phyloP scores from a whole-genome alignment of 2,113 vertebrate species.

The Papio anubis region DNA sequence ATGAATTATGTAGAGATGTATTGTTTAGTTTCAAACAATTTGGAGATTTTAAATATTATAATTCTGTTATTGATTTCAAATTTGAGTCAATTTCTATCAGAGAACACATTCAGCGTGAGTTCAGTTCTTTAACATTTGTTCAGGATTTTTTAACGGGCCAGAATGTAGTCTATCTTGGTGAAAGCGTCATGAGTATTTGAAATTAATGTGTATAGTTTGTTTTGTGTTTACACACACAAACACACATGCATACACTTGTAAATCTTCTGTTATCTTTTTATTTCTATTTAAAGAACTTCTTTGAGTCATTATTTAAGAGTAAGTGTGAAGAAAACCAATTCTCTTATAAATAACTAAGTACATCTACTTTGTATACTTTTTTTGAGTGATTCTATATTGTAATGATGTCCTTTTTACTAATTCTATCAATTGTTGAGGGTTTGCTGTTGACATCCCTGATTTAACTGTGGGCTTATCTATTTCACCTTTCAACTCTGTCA shows the following conservation, averaged over 20 bases:
- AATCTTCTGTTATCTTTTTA: neutral
- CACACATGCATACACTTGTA: neutral
- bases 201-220: neutral
- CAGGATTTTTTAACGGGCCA: neutral
- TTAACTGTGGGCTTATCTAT: neutral
- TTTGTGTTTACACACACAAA: neutral
- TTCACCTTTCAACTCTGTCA: neutral
- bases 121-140: neutral
- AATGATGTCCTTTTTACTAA: neutral
- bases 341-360: neutral
- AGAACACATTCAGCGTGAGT: neutral
- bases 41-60: neutral
- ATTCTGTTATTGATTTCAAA: neutral
- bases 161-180: neutral
- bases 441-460: neutral
- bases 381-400: neutral
- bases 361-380: neutral
- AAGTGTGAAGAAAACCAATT: neutral
- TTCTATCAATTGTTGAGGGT: neutral
- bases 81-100: neutral
- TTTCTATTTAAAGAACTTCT: neutral
- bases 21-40: neutral
- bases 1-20: neutral
- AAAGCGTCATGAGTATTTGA: neutral
- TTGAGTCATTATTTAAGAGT: neutral